Conservation (phyloP, 2,113 vertebrate species). For the Vicugna pacos region DNA sequence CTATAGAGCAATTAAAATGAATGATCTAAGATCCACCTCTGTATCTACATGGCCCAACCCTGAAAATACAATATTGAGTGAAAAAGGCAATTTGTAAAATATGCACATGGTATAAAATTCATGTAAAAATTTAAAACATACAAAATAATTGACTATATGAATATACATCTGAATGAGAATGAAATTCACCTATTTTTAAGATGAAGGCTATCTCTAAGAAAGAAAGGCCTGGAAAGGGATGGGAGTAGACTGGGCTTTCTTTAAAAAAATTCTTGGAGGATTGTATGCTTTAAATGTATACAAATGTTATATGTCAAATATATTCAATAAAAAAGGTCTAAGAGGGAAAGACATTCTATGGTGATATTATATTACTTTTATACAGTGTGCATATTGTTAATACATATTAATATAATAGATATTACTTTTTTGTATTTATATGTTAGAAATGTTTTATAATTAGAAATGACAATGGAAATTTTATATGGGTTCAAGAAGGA, state of each 20-base stretch:
- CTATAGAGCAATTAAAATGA: slow-evolving; percentile 14
- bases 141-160: not conserved
- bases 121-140: not conserved
- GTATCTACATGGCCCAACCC: not conserved
- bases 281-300: not conserved
- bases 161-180: not conserved
- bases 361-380: not conserved
- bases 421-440: not conserved
- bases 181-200: slow-evolving; percentile 32
- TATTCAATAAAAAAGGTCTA: not conserved
- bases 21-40: not conserved
- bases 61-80: slow-evolving; percentile 20
- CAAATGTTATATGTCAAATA: not conserved
- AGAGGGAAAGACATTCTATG: not conserved
- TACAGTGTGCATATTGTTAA: not conserved
- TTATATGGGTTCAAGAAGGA: not conserved
- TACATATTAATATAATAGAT: not conserved
- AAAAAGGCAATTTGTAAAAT: slow-evolving; percentile 37
- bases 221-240: not conserved
- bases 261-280: not conserved
- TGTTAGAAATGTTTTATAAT: slow-evolving; percentile 35
- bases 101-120: not conserved
- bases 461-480: not conserved
- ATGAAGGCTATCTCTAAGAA: not conserved
- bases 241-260: not conserved